phyloP scores from a whole-genome alignment of 2,797 vertebrate genomes.

The Arrhamphus sclerolepis region DNA sequence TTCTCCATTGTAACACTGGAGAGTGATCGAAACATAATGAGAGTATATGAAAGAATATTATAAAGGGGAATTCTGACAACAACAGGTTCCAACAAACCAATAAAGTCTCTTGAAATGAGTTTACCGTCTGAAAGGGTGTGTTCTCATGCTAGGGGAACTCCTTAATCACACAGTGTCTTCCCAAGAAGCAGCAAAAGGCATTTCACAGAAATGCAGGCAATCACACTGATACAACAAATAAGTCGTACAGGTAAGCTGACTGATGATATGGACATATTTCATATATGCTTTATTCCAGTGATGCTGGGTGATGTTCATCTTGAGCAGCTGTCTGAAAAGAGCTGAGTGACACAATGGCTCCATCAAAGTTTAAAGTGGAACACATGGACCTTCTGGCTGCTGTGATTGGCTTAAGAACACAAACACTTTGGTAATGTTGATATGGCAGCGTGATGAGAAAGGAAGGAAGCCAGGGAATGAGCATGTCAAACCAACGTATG shows the following conservation, averaged over 20 bases:
- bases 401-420: slow-evolving; percentile 61
- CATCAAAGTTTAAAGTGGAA: slow-evolving; percentile 42
- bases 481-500: slow-evolving; percentile 6
- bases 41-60: slow-evolving; percentile 29
- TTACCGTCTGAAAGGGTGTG: slow-evolving; percentile 17
- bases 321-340: background rate
- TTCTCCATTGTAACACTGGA: slow-evolving; percentile 24
- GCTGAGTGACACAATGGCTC: slow-evolving; percentile 16
- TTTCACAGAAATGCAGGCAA: slow-evolving; percentile 1
- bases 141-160: slow-evolving; percentile 52
- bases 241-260: background rate
- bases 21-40: slow-evolving; percentile 35
- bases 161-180: slow-evolving; percentile 5
- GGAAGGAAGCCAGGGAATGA: slow-evolving; percentile 3
- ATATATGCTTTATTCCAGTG: background rate
- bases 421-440: slow-evolving; percentile 39
- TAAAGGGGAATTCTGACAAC: slow-evolving; percentile 36
- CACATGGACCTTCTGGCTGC: slow-evolving; percentile 45
- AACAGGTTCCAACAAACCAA: slow-evolving; percentile 38
- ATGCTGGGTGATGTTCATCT: slow-evolving; percentile 6
- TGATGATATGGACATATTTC: slow-evolving; percentile 15
- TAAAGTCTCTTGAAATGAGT: slow-evolving; percentile 39
- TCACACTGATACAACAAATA: slow-evolving; percentile 1
- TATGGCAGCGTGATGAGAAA: slow-evolving; percentile 18
- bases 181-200: slow-evolving; percentile 4